Evolutionary conservation across 2,113 vertebrate species (phyloP).

Genomic region (Mastomys natalensis): DNA sequence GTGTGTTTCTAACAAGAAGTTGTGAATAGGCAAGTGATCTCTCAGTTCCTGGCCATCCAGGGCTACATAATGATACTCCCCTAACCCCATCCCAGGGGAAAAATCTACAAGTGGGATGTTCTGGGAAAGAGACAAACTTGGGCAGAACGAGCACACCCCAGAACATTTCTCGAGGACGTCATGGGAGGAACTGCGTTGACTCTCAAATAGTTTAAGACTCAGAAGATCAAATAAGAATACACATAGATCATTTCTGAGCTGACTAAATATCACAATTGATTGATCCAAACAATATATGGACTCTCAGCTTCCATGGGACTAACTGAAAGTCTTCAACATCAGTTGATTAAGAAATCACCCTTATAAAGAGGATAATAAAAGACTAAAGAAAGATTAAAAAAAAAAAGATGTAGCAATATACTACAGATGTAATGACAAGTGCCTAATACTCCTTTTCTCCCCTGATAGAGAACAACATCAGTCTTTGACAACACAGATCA

Average conservation of each 20-base stretch:
- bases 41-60: background rate
- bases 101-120: background rate
- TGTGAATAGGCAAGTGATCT: background rate
- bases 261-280: background rate
- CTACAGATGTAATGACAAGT: background rate
- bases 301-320: background rate
- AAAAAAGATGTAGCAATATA: background rate
- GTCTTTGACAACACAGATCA: background rate
- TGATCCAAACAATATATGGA: background rate
- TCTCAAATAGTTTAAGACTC: slow-evolving; percentile 17
- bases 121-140: background rate
- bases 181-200: slow-evolving; percentile 8
- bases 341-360: background rate
- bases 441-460: background rate
- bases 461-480: background rate
- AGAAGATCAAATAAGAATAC: slow-evolving; percentile 28
- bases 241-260: background rate
- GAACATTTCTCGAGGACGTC: background rate
- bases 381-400: background rate
- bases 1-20: background rate
- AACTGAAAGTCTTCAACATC: background rate
- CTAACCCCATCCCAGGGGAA: background rate
- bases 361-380: background rate
- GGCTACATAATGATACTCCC: background rate
- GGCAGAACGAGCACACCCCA: background rate